phyloP scores from a whole-genome alignment of 1,140 invertebrate species.

The Sinella curviseta region DNA sequence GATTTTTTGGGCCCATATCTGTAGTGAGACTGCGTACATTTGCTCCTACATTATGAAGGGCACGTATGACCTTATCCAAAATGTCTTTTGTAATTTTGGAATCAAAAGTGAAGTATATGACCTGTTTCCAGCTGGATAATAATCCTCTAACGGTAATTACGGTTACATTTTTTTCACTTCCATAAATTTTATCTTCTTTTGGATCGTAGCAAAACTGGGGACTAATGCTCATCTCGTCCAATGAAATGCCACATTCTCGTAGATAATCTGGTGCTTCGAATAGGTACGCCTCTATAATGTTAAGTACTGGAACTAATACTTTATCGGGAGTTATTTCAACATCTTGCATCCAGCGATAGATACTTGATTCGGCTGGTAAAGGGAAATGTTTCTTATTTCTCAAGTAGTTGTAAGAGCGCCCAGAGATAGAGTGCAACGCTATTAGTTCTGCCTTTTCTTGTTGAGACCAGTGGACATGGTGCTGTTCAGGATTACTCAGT shows the following conservation, averaged over 20 bases:
- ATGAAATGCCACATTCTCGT: conserved; percentile 28
- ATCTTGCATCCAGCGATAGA: conserved; percentile 5
- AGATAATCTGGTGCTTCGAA: background rate
- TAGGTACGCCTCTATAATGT: background rate
- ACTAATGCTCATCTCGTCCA: conserved; percentile 43
- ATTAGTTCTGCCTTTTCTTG: background rate
- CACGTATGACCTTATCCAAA: conserved; percentile 26
- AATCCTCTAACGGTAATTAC: conserved; percentile 34
- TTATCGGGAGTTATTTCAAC: conserved; percentile 1
- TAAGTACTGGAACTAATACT: background rate
- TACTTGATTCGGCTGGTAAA: background rate
- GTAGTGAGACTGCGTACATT: conserved; percentile 52
- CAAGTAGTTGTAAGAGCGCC: background rate
- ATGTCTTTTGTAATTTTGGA: background rate
- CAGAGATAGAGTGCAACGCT: background rate
- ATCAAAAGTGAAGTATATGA: conserved; percentile 39
- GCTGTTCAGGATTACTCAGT: background rate
- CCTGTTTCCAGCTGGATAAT: conserved; percentile 33
- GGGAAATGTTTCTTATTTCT: too few relatives aligned
- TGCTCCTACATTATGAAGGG: conserved; percentile 50
- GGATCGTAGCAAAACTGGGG: conserved; percentile 22
- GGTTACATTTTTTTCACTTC: conserved; percentile 27
- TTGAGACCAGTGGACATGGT: background rate
- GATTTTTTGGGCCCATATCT: conserved; percentile 50
- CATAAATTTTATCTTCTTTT: conserved; percentile 30